These are phyloP conservation scores for Vicugna pacos DNA, from an alignment of 2,113 vertebrate species.

Conservation along the genomic window DNA sequence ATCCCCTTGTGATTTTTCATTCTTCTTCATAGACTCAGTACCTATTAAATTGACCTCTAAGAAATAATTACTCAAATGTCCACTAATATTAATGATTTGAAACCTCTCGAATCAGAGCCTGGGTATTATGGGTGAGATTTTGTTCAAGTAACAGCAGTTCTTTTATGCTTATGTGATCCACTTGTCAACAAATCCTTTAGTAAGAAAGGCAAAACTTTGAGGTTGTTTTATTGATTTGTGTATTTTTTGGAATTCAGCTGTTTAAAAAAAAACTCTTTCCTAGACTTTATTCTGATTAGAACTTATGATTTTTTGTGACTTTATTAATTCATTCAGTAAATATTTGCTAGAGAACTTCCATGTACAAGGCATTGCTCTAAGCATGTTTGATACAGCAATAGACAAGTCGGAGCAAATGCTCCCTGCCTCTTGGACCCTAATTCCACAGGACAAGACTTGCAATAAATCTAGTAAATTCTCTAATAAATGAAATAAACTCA, in stretches of 20 bases:
- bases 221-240: not conserved
- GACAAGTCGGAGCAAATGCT: not conserved
- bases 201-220: not conserved
- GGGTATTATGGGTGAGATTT: not conserved
- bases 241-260: not conserved
- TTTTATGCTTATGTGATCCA: not conserved
- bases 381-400: not conserved
- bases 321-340: not conserved
- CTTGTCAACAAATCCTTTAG: not conserved
- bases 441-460: not conserved
- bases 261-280: not conserved
- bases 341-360: not conserved
- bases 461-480: not conserved
- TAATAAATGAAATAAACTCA: not conserved
- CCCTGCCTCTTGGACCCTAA: not conserved
- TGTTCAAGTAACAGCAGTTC: not conserved
- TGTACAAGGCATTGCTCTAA: not conserved
- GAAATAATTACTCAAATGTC: not conserved
- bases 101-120: not conserved
- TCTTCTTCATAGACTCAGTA: not conserved
- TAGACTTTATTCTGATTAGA: not conserved
- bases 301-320: not conserved
- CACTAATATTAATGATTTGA: not conserved
- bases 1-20: not conserved
- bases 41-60: not conserved